phyloP scores from a whole-genome alignment of 1,140 invertebrate species.

The Pogonomyrmex barbatus region DNA sequence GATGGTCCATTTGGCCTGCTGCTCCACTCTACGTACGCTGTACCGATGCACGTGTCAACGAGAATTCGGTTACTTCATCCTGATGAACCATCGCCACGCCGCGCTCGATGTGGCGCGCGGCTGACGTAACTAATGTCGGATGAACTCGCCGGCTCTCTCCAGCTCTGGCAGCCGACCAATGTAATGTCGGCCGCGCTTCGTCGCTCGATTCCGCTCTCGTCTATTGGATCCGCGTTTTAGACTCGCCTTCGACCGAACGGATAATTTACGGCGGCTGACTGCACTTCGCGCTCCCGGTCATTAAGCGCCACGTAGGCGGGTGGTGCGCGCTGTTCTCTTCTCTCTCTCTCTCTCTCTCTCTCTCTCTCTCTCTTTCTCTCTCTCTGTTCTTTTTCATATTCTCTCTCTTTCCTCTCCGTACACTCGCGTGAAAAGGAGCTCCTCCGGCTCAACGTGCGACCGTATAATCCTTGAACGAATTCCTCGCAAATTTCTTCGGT shows the following conservation, averaged over 20 bases:
- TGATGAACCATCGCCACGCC: conserved; percentile 64
- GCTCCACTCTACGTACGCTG: conserved; percentile 55
- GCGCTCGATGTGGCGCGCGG: conserved; percentile 10
- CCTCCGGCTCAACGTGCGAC: conserved; percentile 18
- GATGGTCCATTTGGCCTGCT: conserved; percentile 72
- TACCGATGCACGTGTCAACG: conserved; percentile 74
- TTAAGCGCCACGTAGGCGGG: conserved; percentile 49
- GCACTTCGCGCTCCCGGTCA: conserved; percentile 53
- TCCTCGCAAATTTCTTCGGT: conserved; percentile 48
- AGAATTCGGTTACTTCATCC: conserved; percentile 73
- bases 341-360: conserved; percentile 24
- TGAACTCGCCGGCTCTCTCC: conserved; percentile 60
- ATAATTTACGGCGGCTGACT: conserved; percentile 61
- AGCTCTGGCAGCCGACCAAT: conserved; percentile 68
- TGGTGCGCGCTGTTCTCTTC: background rate
- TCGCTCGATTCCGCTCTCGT: conserved; percentile 47
- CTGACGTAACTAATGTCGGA: conserved; percentile 72
- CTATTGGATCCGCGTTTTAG: conserved; percentile 63
- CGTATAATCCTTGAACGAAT: conserved; percentile 44
- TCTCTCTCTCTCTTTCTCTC: conserved; percentile 10
- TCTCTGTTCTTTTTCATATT: background rate
- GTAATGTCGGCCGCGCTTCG: conserved; percentile 66
- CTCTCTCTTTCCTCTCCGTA: background rate
- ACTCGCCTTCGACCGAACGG: conserved; percentile 57
- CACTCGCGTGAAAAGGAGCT: conserved; percentile 1